Percentiles rank a stretch among this genome's conserved stretches.
Conservation (phyloP, 2,797 vertebrate genomes). For the Schizopygopsis pylzovi region DNA sequence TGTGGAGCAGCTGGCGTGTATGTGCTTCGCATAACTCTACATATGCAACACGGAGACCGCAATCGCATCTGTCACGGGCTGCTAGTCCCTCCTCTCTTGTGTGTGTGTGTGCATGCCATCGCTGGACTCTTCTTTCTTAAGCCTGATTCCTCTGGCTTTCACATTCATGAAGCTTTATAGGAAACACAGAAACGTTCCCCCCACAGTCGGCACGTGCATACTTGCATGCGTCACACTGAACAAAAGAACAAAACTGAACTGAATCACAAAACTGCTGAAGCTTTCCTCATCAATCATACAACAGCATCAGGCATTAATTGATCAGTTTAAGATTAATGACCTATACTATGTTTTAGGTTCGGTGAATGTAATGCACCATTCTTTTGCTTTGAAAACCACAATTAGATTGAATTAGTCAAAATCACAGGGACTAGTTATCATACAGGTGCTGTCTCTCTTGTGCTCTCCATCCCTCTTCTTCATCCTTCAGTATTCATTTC, state of each 20-base stretch:
- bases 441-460: slow-evolving; percentile 52
- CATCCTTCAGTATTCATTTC: slow-evolving; percentile 4
- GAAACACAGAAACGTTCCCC: slow-evolving; percentile 32
- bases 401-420: slow-evolving; percentile 22
- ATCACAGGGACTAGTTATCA: slow-evolving; percentile 49
- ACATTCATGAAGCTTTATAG: slow-evolving; percentile 52
- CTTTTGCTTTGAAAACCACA: slow-evolving; percentile 12
- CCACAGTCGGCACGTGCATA: slow-evolving; percentile 29
- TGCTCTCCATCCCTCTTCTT: slow-evolving; percentile 13
- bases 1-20: slow-evolving; percentile 44
- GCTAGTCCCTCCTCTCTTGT: background rate
- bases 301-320: slow-evolving; percentile 18
- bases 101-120: slow-evolving; percentile 30
- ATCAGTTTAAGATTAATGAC: slow-evolving; percentile 35
- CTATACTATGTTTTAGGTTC: slow-evolving; percentile 2
- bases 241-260: slow-evolving; percentile 23
- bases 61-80: slow-evolving; percentile 51
- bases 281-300: slow-evolving; percentile 39
- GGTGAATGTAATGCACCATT: background rate
- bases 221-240: slow-evolving; percentile 17
- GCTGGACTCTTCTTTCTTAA: slow-evolving; percentile 40
- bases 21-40: slow-evolving; percentile 61
- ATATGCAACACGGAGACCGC: slow-evolving; percentile 54
- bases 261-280: slow-evolving; percentile 14
- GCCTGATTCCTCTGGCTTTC: slow-evolving; percentile 34